These are phyloP conservation scores for Calidris pygmaea DNA, from an alignment of 2,113 vertebrate species.

Conservation along the genomic window DNA sequence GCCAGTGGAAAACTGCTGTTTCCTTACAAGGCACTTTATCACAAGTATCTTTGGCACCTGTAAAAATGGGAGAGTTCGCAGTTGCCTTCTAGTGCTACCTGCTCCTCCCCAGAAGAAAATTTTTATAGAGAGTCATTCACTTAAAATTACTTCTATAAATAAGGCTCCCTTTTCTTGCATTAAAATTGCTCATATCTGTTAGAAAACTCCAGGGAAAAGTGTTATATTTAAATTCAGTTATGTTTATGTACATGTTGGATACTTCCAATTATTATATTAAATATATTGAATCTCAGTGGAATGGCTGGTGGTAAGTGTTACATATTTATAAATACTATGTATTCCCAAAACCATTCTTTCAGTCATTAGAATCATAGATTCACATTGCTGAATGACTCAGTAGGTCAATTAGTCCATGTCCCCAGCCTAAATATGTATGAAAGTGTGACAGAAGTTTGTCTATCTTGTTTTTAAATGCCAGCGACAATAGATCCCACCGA, in stretches of 20 bases:
- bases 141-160: neutral
- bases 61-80: neutral
- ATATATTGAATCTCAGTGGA: neutral
- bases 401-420: neutral
- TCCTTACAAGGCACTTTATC: neutral
- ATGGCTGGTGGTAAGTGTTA: neutral
- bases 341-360: neutral
- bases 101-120: neutral
- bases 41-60: neutral
- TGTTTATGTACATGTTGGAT: neutral
- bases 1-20: neutral
- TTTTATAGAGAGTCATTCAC: neutral
- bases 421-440: neutral
- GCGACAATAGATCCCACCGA: neutral
- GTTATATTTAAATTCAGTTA: neutral
- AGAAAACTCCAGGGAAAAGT: neutral
- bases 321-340: slow-evolving; percentile 23
- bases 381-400: neutral
- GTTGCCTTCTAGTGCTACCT: neutral
- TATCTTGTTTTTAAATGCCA: neutral
- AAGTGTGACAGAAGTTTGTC: neutral
- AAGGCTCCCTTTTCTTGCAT: neutral
- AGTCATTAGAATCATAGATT: neutral
- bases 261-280: slow-evolving; percentile 23
- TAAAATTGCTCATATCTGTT: neutral